Evolutionary conservation across 2,797 vertebrate species (phyloP).

Genomic region (Xenops minutus): DNA sequence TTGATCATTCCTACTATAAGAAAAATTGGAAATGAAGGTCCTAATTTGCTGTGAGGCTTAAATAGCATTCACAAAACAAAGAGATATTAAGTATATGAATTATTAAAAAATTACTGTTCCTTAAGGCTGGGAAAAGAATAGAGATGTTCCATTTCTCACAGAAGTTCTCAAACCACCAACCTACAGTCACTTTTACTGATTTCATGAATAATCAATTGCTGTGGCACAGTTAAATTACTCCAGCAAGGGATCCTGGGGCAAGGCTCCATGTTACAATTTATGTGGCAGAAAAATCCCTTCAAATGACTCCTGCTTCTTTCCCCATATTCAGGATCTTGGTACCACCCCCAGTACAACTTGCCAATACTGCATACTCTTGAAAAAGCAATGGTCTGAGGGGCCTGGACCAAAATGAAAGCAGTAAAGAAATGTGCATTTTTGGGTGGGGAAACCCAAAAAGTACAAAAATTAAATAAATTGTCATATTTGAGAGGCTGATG

Average conservation of each 20-base stretch:
- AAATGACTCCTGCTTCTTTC: neutral
- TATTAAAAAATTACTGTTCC: slow-evolving; percentile 1
- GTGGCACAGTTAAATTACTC: neutral
- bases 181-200: neutral
- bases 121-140: neutral
- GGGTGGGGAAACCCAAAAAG: neutral
- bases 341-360: neutral
- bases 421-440: neutral
- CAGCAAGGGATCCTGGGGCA: neutral
- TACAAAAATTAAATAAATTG: neutral
- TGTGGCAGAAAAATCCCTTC: neutral
- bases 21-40: neutral
- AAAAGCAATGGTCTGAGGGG: neutral
- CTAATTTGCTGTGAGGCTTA: neutral
- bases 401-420: neutral
- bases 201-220: slow-evolving; percentile 1
- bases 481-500: neutral
- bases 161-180: neutral
- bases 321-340: neutral
- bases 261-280: neutral
- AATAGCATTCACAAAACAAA: neutral
- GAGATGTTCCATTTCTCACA: neutral
- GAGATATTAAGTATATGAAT: neutral
- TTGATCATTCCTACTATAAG: neutral
- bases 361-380: neutral